phyloP scores from a whole-genome alignment of 2,797 vertebrate species.

The Oreonectes daqikongensis region DNA sequence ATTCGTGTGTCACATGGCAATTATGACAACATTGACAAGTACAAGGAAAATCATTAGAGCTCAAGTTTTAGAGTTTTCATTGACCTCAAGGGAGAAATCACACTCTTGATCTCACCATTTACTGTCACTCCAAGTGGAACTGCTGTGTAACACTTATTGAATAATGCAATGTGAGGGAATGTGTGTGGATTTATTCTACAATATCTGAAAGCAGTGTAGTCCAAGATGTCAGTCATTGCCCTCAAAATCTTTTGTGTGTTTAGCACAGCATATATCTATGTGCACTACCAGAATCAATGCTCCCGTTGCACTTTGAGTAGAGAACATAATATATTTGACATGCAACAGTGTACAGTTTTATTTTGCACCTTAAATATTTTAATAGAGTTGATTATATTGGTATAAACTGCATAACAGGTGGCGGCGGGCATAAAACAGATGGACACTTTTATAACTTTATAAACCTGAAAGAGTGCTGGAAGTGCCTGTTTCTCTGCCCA shows the following conservation, averaged over 20 bases:
- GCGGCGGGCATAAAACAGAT: not conserved
- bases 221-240: not conserved
- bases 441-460: not conserved
- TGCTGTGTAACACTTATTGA: not conserved
- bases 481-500: not conserved
- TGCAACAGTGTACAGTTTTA: not conserved
- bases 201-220: not conserved
- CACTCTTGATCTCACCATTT: not conserved
- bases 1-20: not conserved
- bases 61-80: not conserved
- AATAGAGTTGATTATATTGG: not conserved
- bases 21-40: not conserved
- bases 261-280: not conserved
- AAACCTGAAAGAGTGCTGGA: not conserved
- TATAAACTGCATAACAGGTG: not conserved
- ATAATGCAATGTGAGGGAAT: not conserved
- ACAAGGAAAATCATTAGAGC: not conserved
- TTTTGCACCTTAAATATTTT: not conserved
- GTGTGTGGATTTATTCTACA: not conserved
- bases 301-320: too few species aligned
- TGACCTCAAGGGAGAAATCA: not conserved
- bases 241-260: not conserved
- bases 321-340: not conserved
- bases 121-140: constrained; percentile 1
- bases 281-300: too few species aligned